Percentiles rank a stretch among this genome's conserved stretches.
These are phyloP conservation scores for Rhinolophus sinicus DNA, from an alignment of 2,113 vertebrate genomes.

Conservation along the genomic window DNA sequence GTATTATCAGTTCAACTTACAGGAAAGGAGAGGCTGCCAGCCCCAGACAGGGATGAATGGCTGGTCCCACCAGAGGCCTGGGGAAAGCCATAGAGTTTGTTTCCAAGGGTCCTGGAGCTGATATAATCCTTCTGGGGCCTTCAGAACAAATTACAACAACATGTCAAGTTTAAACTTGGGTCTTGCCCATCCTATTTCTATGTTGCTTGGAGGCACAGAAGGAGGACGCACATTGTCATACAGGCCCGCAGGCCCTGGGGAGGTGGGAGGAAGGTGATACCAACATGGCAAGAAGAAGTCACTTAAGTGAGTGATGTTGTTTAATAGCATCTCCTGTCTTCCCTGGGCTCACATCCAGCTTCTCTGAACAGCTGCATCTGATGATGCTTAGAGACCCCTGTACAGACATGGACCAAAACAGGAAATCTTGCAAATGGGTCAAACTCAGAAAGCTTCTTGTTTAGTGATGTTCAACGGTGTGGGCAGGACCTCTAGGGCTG, in stretches of 20 bases:
- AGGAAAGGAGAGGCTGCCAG: background rate
- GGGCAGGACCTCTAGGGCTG: background rate
- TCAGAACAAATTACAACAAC: background rate
- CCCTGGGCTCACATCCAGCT: too few relatives aligned
- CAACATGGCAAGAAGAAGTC: background rate
- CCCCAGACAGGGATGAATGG: background rate
- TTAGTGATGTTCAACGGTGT: background rate
- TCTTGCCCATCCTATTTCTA: background rate
- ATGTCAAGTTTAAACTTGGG: background rate
- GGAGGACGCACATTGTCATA: background rate
- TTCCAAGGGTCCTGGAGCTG: background rate
- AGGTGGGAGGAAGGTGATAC: background rate
- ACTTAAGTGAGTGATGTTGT: background rate
- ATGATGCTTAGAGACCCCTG: background rate
- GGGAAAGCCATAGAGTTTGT: background rate
- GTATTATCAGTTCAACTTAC: background rate
- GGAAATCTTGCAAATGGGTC: background rate
- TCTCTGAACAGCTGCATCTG: background rate
- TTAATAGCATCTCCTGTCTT: rapidly evolving
- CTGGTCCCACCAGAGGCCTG: background rate
- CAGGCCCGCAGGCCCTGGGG: background rate
- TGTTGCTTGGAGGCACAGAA: background rate
- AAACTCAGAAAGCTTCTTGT: background rate
- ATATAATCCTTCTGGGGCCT: background rate
- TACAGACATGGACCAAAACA: background rate